Percentiles rank a stretch among this genome's conserved stretches.
These are phyloP conservation scores for Anthophora plumipes DNA, from an alignment of 2,888 invertebrate genomes.

Conservation along the genomic window DNA sequence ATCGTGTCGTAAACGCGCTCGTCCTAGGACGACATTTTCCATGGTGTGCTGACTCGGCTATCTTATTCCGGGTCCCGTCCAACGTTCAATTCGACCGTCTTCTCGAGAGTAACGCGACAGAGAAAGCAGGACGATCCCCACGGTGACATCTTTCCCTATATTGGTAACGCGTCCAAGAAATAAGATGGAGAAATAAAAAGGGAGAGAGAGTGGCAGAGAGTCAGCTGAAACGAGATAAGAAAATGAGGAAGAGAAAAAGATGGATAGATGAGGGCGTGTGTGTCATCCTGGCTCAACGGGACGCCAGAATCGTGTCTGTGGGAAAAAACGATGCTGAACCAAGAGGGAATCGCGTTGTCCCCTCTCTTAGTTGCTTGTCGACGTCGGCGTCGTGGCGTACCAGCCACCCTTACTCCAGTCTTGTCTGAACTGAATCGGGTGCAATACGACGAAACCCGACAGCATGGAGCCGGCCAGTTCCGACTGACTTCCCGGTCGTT, in stretches of 20 bases:
- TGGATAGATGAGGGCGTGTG: not conserved
- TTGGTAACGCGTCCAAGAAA: slow-evolving; percentile 20
- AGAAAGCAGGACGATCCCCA: slow-evolving; percentile 29
- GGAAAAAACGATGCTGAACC: slow-evolving; percentile 19
- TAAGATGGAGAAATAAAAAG: slow-evolving; percentile 51
- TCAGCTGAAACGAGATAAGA: not conserved
- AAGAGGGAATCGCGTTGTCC: slow-evolving; percentile 36
- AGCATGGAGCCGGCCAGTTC: slow-evolving; percentile 79
- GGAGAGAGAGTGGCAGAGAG: not conserved
- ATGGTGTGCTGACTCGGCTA: slow-evolving; percentile 41
- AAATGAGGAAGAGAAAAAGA: not conserved
- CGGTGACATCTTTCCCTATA: slow-evolving; percentile 32
- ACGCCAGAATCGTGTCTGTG: slow-evolving; percentile 39
- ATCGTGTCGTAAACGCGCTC: not conserved
- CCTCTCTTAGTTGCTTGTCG: not conserved
- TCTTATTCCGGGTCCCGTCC: slow-evolving; percentile 37
- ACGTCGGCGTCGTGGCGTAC: slow-evolving; percentile 45
- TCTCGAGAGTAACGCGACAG: slow-evolving; percentile 7
- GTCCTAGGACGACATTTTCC: slow-evolving; percentile 25
- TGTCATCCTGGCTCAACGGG: slow-evolving; percentile 48
- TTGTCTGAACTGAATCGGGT: slow-evolving; percentile 72
- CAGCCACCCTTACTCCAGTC: slow-evolving; percentile 36
- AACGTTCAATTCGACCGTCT: slow-evolving; percentile 27
- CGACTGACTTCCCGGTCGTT: slow-evolving; percentile 79
- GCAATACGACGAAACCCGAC: slow-evolving; percentile 78